Evolutionary conservation across 64 coral and sea anemone genomes (phyloP).

Genomic region (Stichodactyla mertensii): DNA sequence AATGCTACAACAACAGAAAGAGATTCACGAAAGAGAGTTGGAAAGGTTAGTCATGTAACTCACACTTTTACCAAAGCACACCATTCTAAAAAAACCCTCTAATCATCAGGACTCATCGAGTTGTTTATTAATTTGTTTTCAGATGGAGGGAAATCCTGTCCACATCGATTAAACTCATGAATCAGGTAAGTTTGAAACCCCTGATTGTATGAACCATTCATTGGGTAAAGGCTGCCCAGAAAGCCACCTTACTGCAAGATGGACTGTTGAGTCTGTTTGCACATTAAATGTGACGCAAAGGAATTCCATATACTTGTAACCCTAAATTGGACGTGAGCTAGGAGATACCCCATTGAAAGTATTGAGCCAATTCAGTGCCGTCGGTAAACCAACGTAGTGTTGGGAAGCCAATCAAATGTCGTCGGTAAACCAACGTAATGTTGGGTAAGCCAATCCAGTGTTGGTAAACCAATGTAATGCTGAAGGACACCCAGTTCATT

Average conservation of each 20-base stretch:
- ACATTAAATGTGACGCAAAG: too few species aligned
- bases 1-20: slow-evolving; percentile 21
- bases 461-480: neutral
- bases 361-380: neutral
- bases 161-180: slow-evolving; percentile 29
- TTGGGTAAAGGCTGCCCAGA: neutral
- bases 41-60: neutral
- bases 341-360: too few species aligned
- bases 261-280: too few species aligned
- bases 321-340: too few species aligned
- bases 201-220: too few species aligned
- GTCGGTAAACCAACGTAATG: neutral
- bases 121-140: neutral
- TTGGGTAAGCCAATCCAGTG: neutral
- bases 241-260: too few species aligned
- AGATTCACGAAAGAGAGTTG: slow-evolving; percentile 9
- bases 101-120: neutral
- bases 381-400: neutral
- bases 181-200: slow-evolving; percentile 1
- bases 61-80: neutral
- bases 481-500: neutral
- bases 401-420: neutral
- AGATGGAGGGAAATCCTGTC: slow-evolving; percentile 25
- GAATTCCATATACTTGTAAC: too few species aligned
- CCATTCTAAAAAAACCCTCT: too few species aligned